Evolutionary conservation across 2,113 vertebrate genomes (phyloP), one percentile per base, ranked within the genome.

Genomic region (Strigops habroptila): DNA sequence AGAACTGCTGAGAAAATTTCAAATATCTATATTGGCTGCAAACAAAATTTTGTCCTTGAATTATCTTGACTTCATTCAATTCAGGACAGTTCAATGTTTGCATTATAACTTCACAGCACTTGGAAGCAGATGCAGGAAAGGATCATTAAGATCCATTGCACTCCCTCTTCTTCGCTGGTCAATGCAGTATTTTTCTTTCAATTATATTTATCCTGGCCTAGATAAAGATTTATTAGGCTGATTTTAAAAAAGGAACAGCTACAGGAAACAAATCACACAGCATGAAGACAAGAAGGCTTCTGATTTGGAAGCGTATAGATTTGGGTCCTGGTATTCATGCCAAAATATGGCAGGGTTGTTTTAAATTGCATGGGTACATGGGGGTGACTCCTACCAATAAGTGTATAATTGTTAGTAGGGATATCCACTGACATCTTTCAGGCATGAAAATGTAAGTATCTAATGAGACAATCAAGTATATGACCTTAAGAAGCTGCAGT

Each of bases 41-140:
- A 94, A 76, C 35, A 90, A 83, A 11, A 31, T 88, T 93, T 94
- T 86, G 69, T 91, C 92, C 86, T 94, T 96, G 82, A 95, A 82
- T 82, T 93, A 62, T 91, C 77, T 82, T 75, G 65, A 82, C 52
- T 82, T 84, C 19, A 24, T 88, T 96, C 80, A 88, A 24, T 84
- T 90, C 68, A 88, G 33, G 35, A 49, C 31, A 46, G 62, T 92
- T 90, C 80, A 64, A 24, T 78, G 70, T 82, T 95, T 93, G 57
- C 83, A 69, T 86, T 91, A 75, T 78, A 91, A 88, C 30, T 82
- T 53, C 57, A 62, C 17, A 83, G 12, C 28, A 70, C 75, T 86
- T 3, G 1, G 48, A 95, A 68, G 60, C 80, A 53, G 48, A 75
- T 5, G 11, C 9, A 59, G 82, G 60, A 84, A 96, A 60, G 16